phyloP scores from a whole-genome alignment of 2,797 vertebrate species.

The Coregonus suidteri region DNA sequence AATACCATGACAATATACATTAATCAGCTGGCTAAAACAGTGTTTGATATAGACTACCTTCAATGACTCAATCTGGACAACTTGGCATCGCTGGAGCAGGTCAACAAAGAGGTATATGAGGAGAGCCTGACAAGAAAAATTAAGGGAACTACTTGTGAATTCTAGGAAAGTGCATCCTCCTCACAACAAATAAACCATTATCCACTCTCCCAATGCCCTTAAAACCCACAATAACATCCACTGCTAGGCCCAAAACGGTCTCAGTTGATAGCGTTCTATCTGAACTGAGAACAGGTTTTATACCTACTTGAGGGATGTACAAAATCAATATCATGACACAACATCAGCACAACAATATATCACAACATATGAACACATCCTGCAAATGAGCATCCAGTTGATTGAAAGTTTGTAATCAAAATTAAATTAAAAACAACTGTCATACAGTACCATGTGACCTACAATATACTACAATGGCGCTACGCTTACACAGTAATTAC shows the following conservation, averaged over 20 bases:
- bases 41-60: conserved; percentile 54
- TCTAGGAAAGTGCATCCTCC: background rate
- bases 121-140: conserved; percentile 59
- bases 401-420: background rate
- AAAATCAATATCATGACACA: too few species aligned
- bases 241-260: background rate
- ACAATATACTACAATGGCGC: background rate
- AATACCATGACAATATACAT: background rate
- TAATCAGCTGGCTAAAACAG: background rate
- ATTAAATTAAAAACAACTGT: background rate
- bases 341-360: too few species aligned
- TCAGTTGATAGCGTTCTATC: background rate
- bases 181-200: conserved; percentile 6
- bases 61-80: conserved; percentile 67
- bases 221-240: background rate
- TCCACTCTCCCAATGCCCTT: background rate
- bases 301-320: too few species aligned
- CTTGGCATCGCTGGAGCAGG: conserved; percentile 74
- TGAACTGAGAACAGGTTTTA: background rate
- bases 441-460: background rate
- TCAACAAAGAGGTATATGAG: conserved; percentile 78
- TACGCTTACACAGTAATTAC: background rate
- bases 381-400: background rate
- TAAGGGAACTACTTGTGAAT: background rate
- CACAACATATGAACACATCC: background rate